Evolutionary conservation across 2,113 vertebrate species (phyloP).

Genomic region (Leucopsar rothschildi): DNA sequence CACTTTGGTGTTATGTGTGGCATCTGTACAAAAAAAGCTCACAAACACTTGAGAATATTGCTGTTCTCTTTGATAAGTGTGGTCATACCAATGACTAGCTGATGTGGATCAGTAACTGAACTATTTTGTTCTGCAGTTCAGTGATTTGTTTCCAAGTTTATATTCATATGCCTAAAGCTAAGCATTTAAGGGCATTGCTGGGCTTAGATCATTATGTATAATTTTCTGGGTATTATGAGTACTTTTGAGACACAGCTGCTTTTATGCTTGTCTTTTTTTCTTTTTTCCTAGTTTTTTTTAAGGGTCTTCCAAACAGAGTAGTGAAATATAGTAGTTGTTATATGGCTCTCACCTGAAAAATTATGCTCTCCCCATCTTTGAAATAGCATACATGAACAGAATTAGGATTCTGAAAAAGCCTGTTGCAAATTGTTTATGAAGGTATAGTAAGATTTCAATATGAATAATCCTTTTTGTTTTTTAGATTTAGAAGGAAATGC

Average conservation of each 20-base stretch:
- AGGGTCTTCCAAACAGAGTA: background rate
- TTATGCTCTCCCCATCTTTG: background rate
- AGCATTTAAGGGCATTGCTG: background rate
- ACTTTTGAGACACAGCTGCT: background rate
- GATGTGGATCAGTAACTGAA: background rate
- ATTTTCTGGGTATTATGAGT: background rate
- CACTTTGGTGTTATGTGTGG: background rate
- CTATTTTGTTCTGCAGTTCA: background rate
- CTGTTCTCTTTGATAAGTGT: background rate
- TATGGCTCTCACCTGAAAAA: background rate
- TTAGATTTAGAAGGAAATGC: constrained; percentile 87
- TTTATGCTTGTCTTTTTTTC: background rate
- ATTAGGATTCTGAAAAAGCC: background rate
- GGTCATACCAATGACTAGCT: background rate
- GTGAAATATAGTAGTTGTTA: background rate
- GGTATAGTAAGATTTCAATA: background rate
- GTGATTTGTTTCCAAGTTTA: background rate
- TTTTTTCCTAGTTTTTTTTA: background rate
- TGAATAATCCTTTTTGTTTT: constrained; percentile 16
- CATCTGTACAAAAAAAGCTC: background rate
- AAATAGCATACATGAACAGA: background rate
- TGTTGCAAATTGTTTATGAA: background rate
- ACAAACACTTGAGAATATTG: background rate
- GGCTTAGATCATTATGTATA: background rate
- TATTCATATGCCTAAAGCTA: background rate